phyloP scores from a whole-genome alignment of 2,888 invertebrate species.

The Nymphalis c-album region DNA sequence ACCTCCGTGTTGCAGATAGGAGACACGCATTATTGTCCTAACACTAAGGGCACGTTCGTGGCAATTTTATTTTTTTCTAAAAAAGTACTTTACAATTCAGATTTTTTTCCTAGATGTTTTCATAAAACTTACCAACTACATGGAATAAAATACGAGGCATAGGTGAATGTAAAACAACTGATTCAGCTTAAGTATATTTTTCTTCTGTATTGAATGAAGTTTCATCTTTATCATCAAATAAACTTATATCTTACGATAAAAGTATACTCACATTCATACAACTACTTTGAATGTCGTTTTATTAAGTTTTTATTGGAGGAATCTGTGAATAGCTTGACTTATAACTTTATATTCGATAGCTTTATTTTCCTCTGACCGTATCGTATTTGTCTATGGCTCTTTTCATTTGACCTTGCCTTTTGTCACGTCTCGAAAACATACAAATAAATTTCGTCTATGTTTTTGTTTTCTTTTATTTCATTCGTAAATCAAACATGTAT shows the following conservation, averaged over 20 bases:
- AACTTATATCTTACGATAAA: neutral
- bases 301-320: conserved; percentile 11
- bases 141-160: neutral
- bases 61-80: too few relatives aligned
- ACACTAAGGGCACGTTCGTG: too few relatives aligned
- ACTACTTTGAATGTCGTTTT: conserved; percentile 6
- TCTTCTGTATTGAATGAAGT: neutral
- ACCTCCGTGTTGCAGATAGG: too few relatives aligned
- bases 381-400: conserved; percentile 10
- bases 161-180: neutral
- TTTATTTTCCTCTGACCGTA: conserved; percentile 15
- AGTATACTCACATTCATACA: neutral
- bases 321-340: conserved; percentile 20
- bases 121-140: neutral
- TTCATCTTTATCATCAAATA: conserved; percentile 2
- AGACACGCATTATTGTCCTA: too few relatives aligned
- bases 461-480: neutral
- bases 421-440: conserved; percentile 27
- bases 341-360: conserved; percentile 12
- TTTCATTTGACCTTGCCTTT: conserved; percentile 22
- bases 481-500: neutral
- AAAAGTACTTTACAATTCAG: too few relatives aligned
- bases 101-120: neutral
- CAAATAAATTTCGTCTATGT: conserved; percentile 23
- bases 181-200: neutral